Conservation (phyloP, 2,797 vertebrate species). For the Limosa lapponica region DNA sequence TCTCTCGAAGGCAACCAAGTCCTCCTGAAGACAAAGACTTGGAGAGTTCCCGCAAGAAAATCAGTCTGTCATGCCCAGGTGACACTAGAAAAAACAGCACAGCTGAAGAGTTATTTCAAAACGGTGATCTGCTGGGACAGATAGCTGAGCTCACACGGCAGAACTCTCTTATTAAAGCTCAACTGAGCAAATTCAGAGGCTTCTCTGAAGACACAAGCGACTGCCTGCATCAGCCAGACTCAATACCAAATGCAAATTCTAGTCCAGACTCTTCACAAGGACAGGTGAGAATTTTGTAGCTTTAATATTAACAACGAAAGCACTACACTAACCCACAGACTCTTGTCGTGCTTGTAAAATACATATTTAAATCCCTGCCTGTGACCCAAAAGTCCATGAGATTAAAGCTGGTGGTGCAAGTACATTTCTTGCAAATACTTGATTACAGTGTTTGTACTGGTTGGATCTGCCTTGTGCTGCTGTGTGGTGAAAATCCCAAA, state of each 20-base stretch:
- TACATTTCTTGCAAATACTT: background rate
- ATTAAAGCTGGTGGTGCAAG: background rate
- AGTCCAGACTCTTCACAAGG: background rate
- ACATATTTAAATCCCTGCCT: background rate
- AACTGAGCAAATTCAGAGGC: constrained; percentile 73
- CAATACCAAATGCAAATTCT: background rate
- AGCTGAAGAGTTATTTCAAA: constrained; percentile 25
- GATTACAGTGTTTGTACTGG: background rate
- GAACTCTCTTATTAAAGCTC: constrained; percentile 83
- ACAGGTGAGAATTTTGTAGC: constrained; percentile 49
- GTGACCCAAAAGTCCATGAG: background rate
- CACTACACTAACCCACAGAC: background rate
- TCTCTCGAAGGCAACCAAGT: constrained; percentile 42
- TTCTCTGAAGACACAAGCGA: constrained; percentile 46
- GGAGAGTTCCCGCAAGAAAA: background rate
- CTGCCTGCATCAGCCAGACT: constrained; percentile 3
- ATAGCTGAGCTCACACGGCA: constrained; percentile 83
- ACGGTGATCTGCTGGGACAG: constrained; percentile 77
- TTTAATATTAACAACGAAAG: background rate
- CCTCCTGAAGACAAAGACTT: constrained; percentile 57
- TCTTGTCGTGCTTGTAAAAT: background rate
- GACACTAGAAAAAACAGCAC: background rate
- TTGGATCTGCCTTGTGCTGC: background rate
- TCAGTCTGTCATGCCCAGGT: background rate
- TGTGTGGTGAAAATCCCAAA: background rate